Percentiles rank a stretch among this genome's conserved stretches.
Evolutionary conservation across 2,888 invertebrate species (phyloP).

Genomic region (Vesta saturnalis): DNA sequence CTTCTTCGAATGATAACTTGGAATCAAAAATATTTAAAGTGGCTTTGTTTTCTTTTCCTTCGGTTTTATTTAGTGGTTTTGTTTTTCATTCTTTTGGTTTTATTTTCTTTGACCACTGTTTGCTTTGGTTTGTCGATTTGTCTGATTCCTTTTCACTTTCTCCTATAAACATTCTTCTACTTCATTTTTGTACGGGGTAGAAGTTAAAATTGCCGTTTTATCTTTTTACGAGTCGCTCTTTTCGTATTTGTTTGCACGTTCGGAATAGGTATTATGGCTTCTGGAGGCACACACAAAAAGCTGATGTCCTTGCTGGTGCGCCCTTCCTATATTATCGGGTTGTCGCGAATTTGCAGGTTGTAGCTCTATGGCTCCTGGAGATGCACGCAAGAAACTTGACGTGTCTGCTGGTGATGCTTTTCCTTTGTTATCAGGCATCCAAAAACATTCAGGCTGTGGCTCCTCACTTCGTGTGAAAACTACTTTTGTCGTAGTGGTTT

Average conservation of each 20-base stretch:
- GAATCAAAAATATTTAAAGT: too few species aligned
- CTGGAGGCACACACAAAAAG: not conserved
- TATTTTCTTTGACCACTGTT: not conserved
- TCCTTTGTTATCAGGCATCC: too few species aligned
- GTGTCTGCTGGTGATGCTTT: not conserved
- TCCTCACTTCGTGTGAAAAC: too few species aligned
- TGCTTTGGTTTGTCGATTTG: not conserved
- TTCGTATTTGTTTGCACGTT: too few species aligned
- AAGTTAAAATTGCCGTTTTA: too few species aligned
- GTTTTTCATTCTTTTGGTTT: not conserved
- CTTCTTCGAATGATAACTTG: not conserved
- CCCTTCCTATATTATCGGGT: too few species aligned
- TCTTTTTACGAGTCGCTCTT: too few species aligned
- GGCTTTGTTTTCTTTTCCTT: not conserved
- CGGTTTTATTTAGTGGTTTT: not conserved
- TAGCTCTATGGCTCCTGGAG: not conserved
- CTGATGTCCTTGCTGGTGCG: too few species aligned
- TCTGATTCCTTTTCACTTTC: not conserved
- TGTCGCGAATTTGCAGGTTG: not conserved
- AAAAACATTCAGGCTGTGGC: too few species aligned
- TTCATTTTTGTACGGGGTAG: too few species aligned
- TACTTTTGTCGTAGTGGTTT: not conserved
- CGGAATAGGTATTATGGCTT: not conserved
- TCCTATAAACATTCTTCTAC: not conserved
- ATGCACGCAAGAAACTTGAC: not conserved